phyloP scores from a whole-genome alignment of 2,797 vertebrate genomes.

The Melanotaenia boesemani region DNA sequence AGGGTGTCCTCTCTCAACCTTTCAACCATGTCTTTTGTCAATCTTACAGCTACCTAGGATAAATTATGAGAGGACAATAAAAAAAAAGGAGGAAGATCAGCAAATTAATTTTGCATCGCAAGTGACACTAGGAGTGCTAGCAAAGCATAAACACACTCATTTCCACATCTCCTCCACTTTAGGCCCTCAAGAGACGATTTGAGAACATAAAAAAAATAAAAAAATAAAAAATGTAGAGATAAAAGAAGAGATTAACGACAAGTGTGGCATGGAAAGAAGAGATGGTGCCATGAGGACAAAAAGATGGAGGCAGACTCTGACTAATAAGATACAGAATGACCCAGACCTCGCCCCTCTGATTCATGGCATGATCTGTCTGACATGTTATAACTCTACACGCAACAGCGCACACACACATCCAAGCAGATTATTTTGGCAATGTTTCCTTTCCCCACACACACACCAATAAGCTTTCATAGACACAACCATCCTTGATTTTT shows the following conservation, averaged over 20 bases:
- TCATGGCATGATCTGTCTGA: slow-evolving; percentile 74
- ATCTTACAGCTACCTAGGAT: slow-evolving; percentile 14
- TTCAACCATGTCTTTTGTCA: slow-evolving; percentile 32
- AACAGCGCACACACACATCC: slow-evolving; percentile 9
- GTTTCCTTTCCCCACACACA: slow-evolving; percentile 23
- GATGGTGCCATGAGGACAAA: slow-evolving; percentile 8
- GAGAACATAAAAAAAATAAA: background rate
- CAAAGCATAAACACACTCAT: background rate
- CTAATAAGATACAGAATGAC: slow-evolving; percentile 67
- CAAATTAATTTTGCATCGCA: slow-evolving; percentile 31
- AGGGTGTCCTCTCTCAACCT: slow-evolving; percentile 40
- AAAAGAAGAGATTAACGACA: slow-evolving; percentile 13
- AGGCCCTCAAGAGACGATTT: slow-evolving; percentile 3
- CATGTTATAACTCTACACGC: slow-evolving; percentile 48
- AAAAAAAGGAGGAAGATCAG: slow-evolving; percentile 1
- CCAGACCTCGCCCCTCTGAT: slow-evolving; percentile 79
- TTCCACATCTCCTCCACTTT: slow-evolving; percentile 19
- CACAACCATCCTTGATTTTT: slow-evolving; percentile 54
- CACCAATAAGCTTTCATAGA: slow-evolving; percentile 19
- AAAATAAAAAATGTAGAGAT: background rate
- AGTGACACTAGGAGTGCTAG: slow-evolving; percentile 14
- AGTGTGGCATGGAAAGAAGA: background rate
- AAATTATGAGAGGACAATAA: slow-evolving; percentile 5
- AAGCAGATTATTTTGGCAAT: slow-evolving; percentile 44
- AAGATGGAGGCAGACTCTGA: slow-evolving; percentile 49